phyloP scores from a whole-genome alignment of 2,888 invertebrate species.

The Spodoptera littoralis region DNA sequence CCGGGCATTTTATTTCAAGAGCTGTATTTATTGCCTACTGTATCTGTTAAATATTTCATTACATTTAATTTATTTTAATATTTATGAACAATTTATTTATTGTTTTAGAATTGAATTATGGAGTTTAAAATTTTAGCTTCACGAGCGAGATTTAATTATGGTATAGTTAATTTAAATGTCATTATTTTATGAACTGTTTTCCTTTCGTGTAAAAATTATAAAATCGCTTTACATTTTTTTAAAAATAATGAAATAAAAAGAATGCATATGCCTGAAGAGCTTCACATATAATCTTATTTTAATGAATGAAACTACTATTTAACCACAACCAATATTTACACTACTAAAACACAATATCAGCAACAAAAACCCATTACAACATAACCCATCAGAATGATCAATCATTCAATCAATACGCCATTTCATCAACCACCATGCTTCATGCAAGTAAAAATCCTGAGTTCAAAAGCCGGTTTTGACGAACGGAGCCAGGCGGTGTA shows the following conservation, averaged over 20 bases:
- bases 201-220: too few species aligned
- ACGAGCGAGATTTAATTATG: too few species aligned
- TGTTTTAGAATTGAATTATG: slow-evolving; percentile 23
- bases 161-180: too few species aligned
- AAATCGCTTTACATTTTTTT: too few species aligned
- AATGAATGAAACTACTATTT: too few species aligned
- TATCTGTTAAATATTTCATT: slow-evolving; percentile 39
- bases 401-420: slow-evolving; percentile 13
- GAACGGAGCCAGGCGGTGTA: slow-evolving; percentile 27
- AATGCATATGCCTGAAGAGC: too few species aligned
- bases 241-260: too few species aligned
- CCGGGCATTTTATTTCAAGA: slow-evolving; percentile 34
- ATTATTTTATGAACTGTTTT: too few species aligned
- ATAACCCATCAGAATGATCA: slow-evolving; percentile 17
- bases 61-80: slow-evolving; percentile 31
- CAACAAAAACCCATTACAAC: slow-evolving; percentile 5
- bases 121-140: slow-evolving; percentile 4
- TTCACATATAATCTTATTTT: too few species aligned
- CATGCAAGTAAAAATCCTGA: slow-evolving; percentile 33
- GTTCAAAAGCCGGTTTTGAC: slow-evolving; percentile 37
- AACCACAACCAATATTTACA: background rate
- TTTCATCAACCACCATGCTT: slow-evolving; percentile 3
- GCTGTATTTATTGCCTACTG: slow-evolving; percentile 44
- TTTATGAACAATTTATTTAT: slow-evolving; percentile 17
- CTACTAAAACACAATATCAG: background rate